Evolutionary conservation across 1,140 invertebrate genomes (phyloP).

Genomic region (Drosophila murphyi): DNA sequence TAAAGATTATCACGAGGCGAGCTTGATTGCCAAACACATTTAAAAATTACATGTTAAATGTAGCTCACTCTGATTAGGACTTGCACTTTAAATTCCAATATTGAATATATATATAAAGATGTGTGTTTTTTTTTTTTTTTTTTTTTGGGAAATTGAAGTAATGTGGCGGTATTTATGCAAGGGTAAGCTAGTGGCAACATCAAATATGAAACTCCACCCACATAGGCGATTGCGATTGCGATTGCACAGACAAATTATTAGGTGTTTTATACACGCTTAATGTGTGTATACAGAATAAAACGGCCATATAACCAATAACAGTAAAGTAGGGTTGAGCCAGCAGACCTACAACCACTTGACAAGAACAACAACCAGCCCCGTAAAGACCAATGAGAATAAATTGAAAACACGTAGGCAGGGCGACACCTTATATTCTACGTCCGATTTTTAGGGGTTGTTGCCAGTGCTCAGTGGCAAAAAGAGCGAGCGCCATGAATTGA

Average conservation of each 20-base stretch:
- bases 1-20: neutral
- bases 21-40: slow-evolving; percentile 3
- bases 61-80: no score
- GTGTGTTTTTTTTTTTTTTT: neutral
- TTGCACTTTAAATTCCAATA: no score
- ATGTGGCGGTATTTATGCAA: neutral
- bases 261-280: slow-evolving; percentile 59
- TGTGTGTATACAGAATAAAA: slow-evolving; percentile 53
- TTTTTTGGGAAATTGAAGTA: neutral
- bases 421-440: slow-evolving; percentile 26
- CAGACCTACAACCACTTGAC: slow-evolving; percentile 49
- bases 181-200: neutral
- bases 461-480: slow-evolving; percentile 1
- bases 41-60: neutral
- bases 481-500: slow-evolving; percentile 26
- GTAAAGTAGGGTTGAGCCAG: slow-evolving; percentile 57
- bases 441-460: slow-evolving; percentile 33
- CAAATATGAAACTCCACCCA: slow-evolving; percentile 51
- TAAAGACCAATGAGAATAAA: slow-evolving; percentile 63
- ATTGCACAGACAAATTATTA: slow-evolving; percentile 46
- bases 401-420: slow-evolving; percentile 45
- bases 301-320: slow-evolving; percentile 62
- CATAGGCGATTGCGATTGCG: slow-evolving; percentile 9
- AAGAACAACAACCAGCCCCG: slow-evolving; percentile 21
- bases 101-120: neutral